A percentile compares a stretch with the other conserved stretches of the same genome.
Evolutionary conservation across 2,888 invertebrate genomes (phyloP).

Genomic region (Ectobius pallidus): DNA sequence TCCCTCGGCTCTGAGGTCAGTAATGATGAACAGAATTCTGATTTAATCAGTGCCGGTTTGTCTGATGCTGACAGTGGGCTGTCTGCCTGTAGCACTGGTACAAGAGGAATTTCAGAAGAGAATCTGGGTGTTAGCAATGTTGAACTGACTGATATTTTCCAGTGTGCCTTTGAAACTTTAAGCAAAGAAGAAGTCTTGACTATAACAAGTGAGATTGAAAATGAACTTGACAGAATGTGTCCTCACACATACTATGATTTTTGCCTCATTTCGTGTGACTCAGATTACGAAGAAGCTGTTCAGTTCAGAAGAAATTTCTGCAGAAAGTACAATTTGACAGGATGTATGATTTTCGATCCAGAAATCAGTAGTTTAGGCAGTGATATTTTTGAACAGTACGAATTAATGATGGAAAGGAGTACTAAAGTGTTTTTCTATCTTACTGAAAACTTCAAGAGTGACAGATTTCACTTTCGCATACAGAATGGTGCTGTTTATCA

Average conservation of each 20-base stretch:
- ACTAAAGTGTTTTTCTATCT: slow-evolving; percentile 23
- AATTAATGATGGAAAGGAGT: slow-evolving; percentile 21
- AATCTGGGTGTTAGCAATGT: no score
- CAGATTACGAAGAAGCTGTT: slow-evolving; percentile 4
- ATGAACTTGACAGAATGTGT: neutral
- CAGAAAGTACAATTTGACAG: neutral
- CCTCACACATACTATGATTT: slow-evolving; percentile 13
- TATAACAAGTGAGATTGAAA: neutral
- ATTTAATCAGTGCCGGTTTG: no score
- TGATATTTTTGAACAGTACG: slow-evolving; percentile 20
- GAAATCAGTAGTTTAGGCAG: neutral
- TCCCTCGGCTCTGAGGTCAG: no score
- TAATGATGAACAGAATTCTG: no score
- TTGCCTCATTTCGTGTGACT: slow-evolving; percentile 10
- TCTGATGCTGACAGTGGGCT: no score
- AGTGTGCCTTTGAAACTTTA: no score
- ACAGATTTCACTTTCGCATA: neutral
- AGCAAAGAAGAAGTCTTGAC: neutral
- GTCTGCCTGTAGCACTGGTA: no score
- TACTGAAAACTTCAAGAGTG: slow-evolving; percentile 15
- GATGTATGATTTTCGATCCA: slow-evolving; percentile 19
- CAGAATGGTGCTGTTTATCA: slow-evolving; percentile 26
- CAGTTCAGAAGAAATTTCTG: slow-evolving; percentile 10
- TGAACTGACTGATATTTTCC: no score
- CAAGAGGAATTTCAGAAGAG: no score